These are phyloP conservation scores for Lucilia cuprina DNA, from an alignment of 1,140 invertebrate species.

Conservation along the genomic window DNA sequence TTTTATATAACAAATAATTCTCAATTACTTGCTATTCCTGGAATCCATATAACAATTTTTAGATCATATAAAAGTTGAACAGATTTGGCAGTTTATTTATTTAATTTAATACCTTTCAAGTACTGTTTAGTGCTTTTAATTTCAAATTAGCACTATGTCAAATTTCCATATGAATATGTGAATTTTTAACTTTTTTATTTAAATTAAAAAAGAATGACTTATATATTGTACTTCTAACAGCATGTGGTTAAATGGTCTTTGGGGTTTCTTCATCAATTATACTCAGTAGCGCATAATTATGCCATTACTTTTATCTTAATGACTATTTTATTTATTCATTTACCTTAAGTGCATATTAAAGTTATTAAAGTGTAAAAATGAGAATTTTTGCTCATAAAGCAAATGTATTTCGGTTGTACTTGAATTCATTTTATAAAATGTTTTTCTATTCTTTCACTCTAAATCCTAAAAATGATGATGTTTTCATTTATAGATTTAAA, in stretches of 20 bases:
- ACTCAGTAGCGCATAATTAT: conserved; percentile 53
- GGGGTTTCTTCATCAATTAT: conserved; percentile 53
- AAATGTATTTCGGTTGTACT: not conserved
- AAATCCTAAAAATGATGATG: not conserved
- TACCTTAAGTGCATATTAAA: conserved; percentile 40
- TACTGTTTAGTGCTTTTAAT: not conserved
- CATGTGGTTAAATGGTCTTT: conserved; percentile 40
- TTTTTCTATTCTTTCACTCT: not conserved
- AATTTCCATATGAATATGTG: not conserved
- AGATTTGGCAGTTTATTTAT: not conserved
- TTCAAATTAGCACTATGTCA: not conserved
- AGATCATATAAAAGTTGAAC: too few relatives aligned
- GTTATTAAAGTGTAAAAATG: conserved; percentile 43
- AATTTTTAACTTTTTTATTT: not conserved
- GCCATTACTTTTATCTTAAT: conserved; percentile 58
- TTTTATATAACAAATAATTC: too few relatives aligned
- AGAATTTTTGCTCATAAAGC: not conserved
- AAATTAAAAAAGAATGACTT: conserved; percentile 38
- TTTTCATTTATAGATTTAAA: not conserved
- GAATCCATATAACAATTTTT: too few relatives aligned
- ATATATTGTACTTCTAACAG: conserved; percentile 21
- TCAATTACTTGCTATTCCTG: too few relatives aligned
- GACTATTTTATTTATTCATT: conserved; percentile 60
- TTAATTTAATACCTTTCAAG: not conserved
- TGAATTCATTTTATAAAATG: not conserved